Evolutionary conservation across 2,113 vertebrate species (phyloP).

Genomic region (Tragelaphus imberbis): DNA sequence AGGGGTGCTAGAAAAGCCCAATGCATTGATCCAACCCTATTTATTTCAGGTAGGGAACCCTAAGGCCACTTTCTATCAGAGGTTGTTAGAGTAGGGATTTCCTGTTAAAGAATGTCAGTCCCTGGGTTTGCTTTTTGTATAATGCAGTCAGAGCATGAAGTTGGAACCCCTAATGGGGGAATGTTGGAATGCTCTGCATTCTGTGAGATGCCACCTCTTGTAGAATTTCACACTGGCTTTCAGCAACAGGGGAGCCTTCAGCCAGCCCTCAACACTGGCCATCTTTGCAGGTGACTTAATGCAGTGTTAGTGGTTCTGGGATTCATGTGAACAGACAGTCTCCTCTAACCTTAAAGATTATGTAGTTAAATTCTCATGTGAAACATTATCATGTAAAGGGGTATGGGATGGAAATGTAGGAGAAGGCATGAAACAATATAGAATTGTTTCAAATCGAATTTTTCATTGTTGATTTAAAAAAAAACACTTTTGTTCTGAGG

Average conservation of each 20-base stretch:
- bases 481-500: background rate
- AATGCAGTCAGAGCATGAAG: background rate
- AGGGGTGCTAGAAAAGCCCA: background rate
- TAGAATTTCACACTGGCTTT: background rate
- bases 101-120: background rate
- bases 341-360: background rate
- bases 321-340: background rate
- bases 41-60: conserved; percentile 6
- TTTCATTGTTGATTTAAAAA: background rate
- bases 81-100: background rate
- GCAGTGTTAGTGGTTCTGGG: background rate
- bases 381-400: background rate
- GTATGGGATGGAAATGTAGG: background rate
- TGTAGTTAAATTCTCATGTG: background rate
- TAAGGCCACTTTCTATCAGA: background rate
- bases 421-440: background rate
- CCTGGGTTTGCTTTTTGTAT: background rate
- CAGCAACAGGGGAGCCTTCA: background rate
- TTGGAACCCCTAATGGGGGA: background rate
- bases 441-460: background rate
- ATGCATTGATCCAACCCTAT: background rate
- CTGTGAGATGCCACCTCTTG: background rate
- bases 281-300: background rate
- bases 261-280: background rate
- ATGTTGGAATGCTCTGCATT: background rate